Base-by-base conservation (phyloP, 2,888 invertebrate species). In the Drosophila sordidapex region DNA sequence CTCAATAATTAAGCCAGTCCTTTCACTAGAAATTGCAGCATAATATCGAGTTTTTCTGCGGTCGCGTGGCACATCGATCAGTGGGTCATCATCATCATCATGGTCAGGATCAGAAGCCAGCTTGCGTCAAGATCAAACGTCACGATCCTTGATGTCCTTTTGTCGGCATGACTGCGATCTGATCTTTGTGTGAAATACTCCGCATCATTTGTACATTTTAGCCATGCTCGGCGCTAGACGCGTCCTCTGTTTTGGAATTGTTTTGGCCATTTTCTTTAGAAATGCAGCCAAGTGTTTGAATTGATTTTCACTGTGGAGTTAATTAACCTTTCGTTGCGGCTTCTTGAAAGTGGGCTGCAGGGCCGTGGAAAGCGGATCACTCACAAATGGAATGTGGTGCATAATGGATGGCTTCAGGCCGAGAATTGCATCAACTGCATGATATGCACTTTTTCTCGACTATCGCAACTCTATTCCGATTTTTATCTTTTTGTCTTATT, bases 31-130 rank as follows among this genome's bases (percentile, higher is more conserved):
- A 84, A 83, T 80, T 71, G 79, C 83, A 85, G 75, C 75, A 80
- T 71, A 78, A 76, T 76, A 72, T 70, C 73, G 66, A 69, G 52
- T 35, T n/a, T 29, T 71, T 74, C 82, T 85, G 91, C 90, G 91
- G 92, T 93, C 92, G 92, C 92, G 92, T 92, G 92, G 93, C 92
- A 92, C 75, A 86, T 86, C 90, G 82, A 88, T 91, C 90, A 89
- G 82, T 33, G 54, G 59, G 35, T 59, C 70, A 62, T 59, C 70
- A 62, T 70, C 74, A 72, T 59, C 66, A 58, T 52, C 62, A 65
- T 71, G 73, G 57, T 31, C 65, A 31, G 40, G 21, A 65, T 64
- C 68, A 69, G 51, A 35, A 69, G 70, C 36, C 46, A 64, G 62
- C 77, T 68, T 29, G 38, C 56, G 56, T 76, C 54, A 63, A 79